Evolutionary conservation across 2,797 vertebrate genomes (phyloP).

Genomic region (Paratrypauchen microcephalus): DNA sequence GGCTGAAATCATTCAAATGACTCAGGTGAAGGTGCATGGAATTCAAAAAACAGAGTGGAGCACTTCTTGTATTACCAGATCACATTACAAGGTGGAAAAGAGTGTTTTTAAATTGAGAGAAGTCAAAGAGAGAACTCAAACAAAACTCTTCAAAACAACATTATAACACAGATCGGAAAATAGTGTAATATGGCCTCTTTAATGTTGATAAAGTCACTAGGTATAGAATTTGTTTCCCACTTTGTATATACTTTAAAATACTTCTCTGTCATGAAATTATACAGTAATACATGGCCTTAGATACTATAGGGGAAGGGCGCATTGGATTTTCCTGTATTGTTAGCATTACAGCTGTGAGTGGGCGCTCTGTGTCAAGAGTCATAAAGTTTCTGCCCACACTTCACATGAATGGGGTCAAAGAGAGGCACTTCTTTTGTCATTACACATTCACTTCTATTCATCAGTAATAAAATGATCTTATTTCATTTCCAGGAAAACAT

Average conservation of each 20-base stretch:
- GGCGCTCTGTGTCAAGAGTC: conserved; percentile 26
- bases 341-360: conserved; percentile 16
- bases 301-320: background rate
- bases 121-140: no score
- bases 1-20: no score
- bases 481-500: background rate
- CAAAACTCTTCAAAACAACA: no score
- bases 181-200: no score
- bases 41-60: no score
- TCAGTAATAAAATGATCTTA: conserved; percentile 25
- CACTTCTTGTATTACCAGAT: no score
- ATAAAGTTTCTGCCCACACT: conserved; percentile 47
- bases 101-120: no score
- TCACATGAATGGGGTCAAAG: conserved; percentile 44
- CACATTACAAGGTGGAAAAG: no score
- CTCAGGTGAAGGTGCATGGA: no score
- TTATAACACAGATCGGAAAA: no score
- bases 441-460: conserved; percentile 46
- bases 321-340: background rate
- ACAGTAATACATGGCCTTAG: background rate
- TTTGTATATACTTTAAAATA: background rate
- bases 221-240: no score
- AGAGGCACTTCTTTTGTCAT: conserved; percentile 32
- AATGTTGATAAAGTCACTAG: background rate
- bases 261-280: background rate